Conservation (phyloP, 2,888 invertebrate genomes). For the Myopa tessellatipennis region DNA sequence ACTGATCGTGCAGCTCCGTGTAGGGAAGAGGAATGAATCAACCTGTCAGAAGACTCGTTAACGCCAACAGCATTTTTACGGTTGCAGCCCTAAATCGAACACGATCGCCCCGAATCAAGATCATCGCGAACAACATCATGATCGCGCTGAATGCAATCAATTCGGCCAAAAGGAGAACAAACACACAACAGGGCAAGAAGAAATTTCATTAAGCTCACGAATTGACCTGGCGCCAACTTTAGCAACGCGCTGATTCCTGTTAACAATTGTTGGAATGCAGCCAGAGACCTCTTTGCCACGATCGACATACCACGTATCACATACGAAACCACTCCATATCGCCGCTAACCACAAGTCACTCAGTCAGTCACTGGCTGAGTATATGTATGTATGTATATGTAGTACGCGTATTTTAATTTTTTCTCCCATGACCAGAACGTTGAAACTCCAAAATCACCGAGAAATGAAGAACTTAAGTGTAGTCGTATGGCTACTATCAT, state of each 20-base stretch:
- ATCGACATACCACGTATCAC: conserved; percentile 20
- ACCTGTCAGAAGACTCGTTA: conserved; percentile 67
- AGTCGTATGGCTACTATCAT: not conserved
- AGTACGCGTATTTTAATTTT: not conserved
- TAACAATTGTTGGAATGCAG: conserved; percentile 24
- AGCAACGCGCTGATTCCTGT: conserved; percentile 49
- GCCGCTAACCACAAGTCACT: not conserved
- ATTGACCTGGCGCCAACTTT: conserved; percentile 62
- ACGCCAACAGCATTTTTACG: conserved; percentile 65
- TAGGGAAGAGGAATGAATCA: conserved; percentile 61
- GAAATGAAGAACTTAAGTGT: not conserved
- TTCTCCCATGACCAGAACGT: conserved; percentile 5
- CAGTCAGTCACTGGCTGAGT: not conserved
- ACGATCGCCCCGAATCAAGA: conserved; percentile 53
- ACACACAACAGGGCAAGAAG: conserved; percentile 34
- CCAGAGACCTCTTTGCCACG: conserved; percentile 19
- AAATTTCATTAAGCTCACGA: conserved; percentile 38
- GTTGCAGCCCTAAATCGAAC: conserved; percentile 57
- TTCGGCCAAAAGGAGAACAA: conserved; percentile 30
- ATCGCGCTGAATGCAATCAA: conserved; percentile 28
- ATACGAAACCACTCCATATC: not conserved
- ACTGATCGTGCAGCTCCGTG: not conserved
- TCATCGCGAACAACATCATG: conserved; percentile 26
- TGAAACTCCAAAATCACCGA: conserved; percentile 4
- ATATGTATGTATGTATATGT: not conserved